Conservation (phyloP, 2,888 invertebrate species). For the Polydrusus tereticollis region DNA sequence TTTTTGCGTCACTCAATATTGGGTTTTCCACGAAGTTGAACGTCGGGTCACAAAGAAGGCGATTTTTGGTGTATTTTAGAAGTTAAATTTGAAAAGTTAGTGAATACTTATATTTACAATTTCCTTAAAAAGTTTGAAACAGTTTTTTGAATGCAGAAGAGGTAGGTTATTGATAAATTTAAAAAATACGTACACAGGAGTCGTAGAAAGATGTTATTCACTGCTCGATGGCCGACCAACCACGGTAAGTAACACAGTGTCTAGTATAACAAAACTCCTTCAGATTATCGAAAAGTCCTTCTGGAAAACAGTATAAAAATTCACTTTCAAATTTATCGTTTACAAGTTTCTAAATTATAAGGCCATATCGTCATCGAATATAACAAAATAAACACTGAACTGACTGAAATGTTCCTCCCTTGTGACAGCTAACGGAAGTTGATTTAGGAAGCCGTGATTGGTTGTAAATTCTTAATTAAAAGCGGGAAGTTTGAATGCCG, state of each 20-base stretch:
- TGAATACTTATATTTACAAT: slow-evolving; percentile 24
- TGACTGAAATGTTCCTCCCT: slow-evolving; percentile 41
- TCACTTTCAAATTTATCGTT: neutral
- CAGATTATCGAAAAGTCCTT: neutral
- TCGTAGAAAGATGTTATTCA: slow-evolving; percentile 74
- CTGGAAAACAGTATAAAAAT: neutral
- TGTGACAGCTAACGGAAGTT: slow-evolving; percentile 37
- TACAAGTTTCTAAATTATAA: slow-evolving; percentile 5
- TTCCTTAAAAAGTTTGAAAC: slow-evolving; percentile 38
- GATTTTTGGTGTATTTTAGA: slow-evolving; percentile 56
- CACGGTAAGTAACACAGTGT: slow-evolving; percentile 72
- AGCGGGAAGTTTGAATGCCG: slow-evolving; percentile 25
- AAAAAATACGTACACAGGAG: slow-evolving; percentile 65
- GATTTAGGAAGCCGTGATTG: slow-evolving; percentile 25
- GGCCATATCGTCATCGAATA: slow-evolving; percentile 17
- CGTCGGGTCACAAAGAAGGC: slow-evolving; percentile 55
- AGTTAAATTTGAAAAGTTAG: slow-evolving; percentile 50
- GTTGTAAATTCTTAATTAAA: slow-evolving; percentile 14
- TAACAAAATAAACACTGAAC: slow-evolving; percentile 50
- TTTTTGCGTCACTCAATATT: slow-evolving; percentile 62
- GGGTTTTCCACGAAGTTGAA: slow-evolving; percentile 61
- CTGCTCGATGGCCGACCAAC: slow-evolving; percentile 81
- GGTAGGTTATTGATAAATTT: slow-evolving; percentile 61
- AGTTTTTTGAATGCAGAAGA: slow-evolving; percentile 57
- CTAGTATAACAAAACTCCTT: slow-evolving; percentile 33